These are phyloP conservation scores for Rhingia campestris DNA, from an alignment of 2,888 invertebrate species.

Conservation along the genomic window DNA sequence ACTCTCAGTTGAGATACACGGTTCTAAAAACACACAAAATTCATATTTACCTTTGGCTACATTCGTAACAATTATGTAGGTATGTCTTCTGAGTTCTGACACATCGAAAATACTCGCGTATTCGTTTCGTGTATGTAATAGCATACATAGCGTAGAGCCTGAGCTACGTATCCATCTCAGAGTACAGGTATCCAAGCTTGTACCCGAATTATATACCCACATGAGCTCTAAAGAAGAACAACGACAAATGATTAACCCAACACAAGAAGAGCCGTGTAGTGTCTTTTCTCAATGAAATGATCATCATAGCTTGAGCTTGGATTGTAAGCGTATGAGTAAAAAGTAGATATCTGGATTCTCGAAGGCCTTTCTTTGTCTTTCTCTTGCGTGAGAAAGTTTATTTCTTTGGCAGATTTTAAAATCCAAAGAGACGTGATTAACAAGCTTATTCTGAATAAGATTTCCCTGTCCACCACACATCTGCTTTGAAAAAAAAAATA, in stretches of 20 bases:
- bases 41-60: conserved; percentile 58
- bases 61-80: conserved; percentile 67
- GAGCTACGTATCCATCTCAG: conserved; percentile 9
- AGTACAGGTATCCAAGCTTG: conserved; percentile 7
- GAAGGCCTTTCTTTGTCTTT: too few relatives aligned
- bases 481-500: conserved; percentile 22
- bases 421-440: background rate
- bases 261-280: background rate
- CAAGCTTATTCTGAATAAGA: background rate
- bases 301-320: too few relatives aligned
- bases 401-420: conserved; percentile 3
- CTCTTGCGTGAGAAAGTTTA: background rate
- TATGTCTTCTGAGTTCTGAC: conserved; percentile 31
- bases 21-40: conserved; percentile 22
- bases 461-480: conserved; percentile 31
- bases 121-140: too few relatives aligned
- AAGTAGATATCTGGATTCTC: background rate
- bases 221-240: background rate
- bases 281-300: background rate
- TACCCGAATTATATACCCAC: background rate
- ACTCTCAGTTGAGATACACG: conserved; percentile 35
- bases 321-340: background rate
- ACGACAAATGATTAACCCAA: too few relatives aligned
- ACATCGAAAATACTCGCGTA: conserved; percentile 13
- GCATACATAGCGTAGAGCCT: too few relatives aligned